A percentile compares a stretch with the other conserved stretches of the same genome.
Evolutionary conservation across 1,140 invertebrate species (phyloP).

Genomic region (Triops longicaudatus): DNA sequence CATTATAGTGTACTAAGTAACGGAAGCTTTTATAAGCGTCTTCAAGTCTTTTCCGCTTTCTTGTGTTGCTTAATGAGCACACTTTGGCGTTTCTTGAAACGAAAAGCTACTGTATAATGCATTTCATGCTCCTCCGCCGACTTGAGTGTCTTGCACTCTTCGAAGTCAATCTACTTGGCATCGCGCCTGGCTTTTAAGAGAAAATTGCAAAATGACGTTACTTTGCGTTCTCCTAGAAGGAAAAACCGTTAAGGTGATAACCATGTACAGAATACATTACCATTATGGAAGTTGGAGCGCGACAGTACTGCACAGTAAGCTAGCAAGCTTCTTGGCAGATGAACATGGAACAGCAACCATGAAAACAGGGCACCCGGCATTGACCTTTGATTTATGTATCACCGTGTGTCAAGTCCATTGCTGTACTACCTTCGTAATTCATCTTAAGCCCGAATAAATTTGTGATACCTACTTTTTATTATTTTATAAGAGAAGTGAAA

Average conservation of each 20-base stretch:
- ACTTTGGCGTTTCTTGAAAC: neutral
- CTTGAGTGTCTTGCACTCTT: neutral
- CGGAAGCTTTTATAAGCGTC: too few relatives aligned
- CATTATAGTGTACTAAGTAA: too few relatives aligned
- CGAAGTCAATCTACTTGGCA: neutral
- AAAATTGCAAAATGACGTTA: neutral
- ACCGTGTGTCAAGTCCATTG: too few relatives aligned
- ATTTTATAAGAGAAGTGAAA: too few relatives aligned
- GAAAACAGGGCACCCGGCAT: neutral
- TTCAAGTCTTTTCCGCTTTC: too few relatives aligned
- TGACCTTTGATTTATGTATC: neutral
- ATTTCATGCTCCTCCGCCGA: neutral
- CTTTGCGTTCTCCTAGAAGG: neutral
- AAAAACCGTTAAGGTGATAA: neutral
- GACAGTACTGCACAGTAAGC: neutral
- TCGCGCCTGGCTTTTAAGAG: neutral
- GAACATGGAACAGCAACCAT: neutral
- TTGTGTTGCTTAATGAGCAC: neutral
- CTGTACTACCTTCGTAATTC: too few relatives aligned
- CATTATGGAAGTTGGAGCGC: neutral
- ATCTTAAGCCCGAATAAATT: too few relatives aligned
- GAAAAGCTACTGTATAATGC: neutral
- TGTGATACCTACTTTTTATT: too few relatives aligned
- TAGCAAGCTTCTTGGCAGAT: neutral
- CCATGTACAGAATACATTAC: slow-evolving; percentile 5